Conservation (phyloP, 1,140 invertebrate genomes). For the Drosophila kohkoa region DNA sequence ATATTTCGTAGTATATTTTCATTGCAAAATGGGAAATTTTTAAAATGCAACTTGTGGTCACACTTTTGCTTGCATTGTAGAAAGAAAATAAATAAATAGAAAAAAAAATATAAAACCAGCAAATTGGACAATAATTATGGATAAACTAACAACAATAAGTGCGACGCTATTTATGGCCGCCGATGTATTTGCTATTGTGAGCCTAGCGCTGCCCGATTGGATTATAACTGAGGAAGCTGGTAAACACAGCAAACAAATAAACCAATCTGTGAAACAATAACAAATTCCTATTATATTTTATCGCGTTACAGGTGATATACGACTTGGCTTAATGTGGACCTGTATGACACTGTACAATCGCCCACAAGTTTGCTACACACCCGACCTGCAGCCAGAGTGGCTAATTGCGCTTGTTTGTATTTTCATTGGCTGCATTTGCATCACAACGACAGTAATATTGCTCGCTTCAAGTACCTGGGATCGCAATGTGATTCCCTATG, state of each 20-base stretch:
- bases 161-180: constrained; percentile 96
- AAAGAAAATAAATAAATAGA: constrained; percentile 24
- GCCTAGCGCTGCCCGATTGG: constrained; percentile 97
- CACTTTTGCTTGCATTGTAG: constrained; percentile 9
- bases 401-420: constrained; percentile 95
- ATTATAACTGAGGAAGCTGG: constrained; percentile 96
- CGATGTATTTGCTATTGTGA: constrained; percentile 96
- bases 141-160: constrained; percentile 96
- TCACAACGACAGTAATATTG: constrained; percentile 95
- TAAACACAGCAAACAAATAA: constrained; percentile 68
- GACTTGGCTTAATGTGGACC: constrained; percentile 95
- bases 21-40: background rate
- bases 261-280: constrained; percentile 22
- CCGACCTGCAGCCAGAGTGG: constrained; percentile 95
- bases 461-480: constrained; percentile 96
- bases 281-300: constrained; percentile 65
- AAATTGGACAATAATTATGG: constrained; percentile 87
- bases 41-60: constrained; percentile 17
- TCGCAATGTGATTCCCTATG: constrained; percentile 95
- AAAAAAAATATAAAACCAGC: constrained; percentile 8
- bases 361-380: constrained; percentile 94
- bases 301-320: constrained; percentile 87
- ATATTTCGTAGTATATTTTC: background rate
- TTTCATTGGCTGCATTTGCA: constrained; percentile 96
- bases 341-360: constrained; percentile 96